Evolutionary conservation across 2,888 invertebrate genomes (phyloP).

Genomic region (Spisula solida): DNA sequence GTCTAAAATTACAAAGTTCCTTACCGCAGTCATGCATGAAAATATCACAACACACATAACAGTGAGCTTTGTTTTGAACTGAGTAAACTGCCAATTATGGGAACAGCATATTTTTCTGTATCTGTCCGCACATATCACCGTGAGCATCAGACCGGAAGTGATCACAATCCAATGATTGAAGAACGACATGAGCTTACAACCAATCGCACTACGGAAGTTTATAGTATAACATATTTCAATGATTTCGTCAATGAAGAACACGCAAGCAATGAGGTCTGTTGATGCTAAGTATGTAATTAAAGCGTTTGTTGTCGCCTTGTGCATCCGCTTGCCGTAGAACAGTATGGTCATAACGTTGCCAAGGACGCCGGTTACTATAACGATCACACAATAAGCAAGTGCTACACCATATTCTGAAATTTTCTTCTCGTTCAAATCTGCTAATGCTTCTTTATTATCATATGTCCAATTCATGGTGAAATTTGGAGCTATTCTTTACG

Average conservation of each 20-base stretch:
- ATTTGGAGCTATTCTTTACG: too few relatives aligned
- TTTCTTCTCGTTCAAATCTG: constrained; percentile 28
- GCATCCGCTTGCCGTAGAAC: constrained; percentile 41
- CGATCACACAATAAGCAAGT: constrained; percentile 30
- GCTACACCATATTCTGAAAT: constrained; percentile 32
- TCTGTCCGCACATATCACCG: constrained; percentile 29
- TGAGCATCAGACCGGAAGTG: constrained; percentile 7
- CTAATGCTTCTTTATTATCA: neutral
- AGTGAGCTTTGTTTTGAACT: neutral
- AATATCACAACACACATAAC: neutral
- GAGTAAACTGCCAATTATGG: constrained; percentile 29
- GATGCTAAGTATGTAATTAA: constrained; percentile 29
- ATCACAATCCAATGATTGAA: constrained; percentile 38
- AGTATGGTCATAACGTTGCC: constrained; percentile 40
- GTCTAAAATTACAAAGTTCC: constrained; percentile 43
- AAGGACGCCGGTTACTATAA: constrained; percentile 33
- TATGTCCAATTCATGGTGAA: neutral
- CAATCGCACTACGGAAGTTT: constrained; percentile 32
- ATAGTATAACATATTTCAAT: constrained; percentile 48
- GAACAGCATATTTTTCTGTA: constrained; percentile 35
- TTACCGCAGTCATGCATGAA: constrained; percentile 7
- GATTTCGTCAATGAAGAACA: constrained; percentile 46
- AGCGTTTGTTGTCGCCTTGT: constrained; percentile 31
- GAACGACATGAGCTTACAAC: constrained; percentile 47
- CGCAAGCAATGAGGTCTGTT: constrained; percentile 40